These are phyloP conservation scores for Falco rusticolus DNA, from an alignment of 2,797 vertebrate species.

Conservation along the genomic window DNA sequence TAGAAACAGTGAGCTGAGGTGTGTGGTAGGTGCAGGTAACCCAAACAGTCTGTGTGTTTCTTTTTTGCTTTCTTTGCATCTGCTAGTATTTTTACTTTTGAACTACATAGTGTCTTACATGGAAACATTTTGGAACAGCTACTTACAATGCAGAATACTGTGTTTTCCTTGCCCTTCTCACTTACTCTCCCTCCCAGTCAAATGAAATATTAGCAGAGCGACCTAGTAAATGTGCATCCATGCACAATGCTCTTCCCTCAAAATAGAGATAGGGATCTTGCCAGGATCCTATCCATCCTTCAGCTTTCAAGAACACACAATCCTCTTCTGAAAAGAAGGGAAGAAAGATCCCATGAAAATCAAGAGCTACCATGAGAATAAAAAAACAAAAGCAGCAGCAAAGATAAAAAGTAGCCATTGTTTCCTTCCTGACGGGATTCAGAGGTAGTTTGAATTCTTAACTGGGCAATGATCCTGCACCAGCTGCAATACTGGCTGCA, in stretches of 20 bases:
- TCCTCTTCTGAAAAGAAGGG: slow-evolving; percentile 17
- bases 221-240: slow-evolving; percentile 2
- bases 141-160: neutral
- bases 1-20: neutral
- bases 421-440: slow-evolving; percentile 38
- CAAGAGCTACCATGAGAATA: slow-evolving; percentile 12
- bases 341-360: slow-evolving; percentile 4
- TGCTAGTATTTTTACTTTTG: neutral
- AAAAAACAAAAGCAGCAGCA: slow-evolving; percentile 18
- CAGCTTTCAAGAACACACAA: slow-evolving; percentile 21
- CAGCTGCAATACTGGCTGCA: slow-evolving; percentile 50
- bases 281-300: slow-evolving; percentile 18
- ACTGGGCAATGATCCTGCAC: slow-evolving; percentile 27
- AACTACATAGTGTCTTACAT: neutral
- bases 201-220: neutral
- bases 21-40: neutral
- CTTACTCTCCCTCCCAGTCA: neutral
- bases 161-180: neutral
- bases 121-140: neutral
- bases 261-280: neutral
- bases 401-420: neutral
- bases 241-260: slow-evolving; percentile 13
- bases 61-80: neutral
- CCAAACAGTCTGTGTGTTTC: neutral
- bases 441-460: slow-evolving; percentile 57